Conservation (phyloP, 2,113 vertebrate genomes). For the Hassar affinis region DNA sequence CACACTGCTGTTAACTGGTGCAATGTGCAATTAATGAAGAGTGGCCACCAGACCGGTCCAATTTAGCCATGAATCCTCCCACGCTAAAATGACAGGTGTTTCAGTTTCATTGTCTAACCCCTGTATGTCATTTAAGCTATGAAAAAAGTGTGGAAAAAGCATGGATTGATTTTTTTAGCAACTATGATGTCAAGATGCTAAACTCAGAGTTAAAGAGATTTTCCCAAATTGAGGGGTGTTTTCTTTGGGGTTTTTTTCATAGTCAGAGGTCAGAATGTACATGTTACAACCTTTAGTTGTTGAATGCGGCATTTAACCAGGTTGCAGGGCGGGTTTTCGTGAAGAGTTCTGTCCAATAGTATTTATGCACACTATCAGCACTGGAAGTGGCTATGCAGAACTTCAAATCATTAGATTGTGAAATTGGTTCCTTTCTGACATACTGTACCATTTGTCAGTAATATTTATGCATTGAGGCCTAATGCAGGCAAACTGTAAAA, state of each 20-base stretch:
- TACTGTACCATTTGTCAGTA: neutral
- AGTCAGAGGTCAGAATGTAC: neutral
- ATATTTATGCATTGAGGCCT: neutral
- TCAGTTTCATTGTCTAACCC: no score
- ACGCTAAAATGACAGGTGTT: no score
- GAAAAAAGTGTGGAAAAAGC: neutral
- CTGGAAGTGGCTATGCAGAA: neutral
- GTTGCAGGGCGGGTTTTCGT: neutral
- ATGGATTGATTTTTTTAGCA: neutral
- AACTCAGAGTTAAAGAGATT: neutral
- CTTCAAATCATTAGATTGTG: neutral
- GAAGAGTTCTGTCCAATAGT: neutral
- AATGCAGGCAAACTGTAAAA: neutral
- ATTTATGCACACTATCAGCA: neutral
- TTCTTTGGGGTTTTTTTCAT: no score
- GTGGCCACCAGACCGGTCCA: no score
- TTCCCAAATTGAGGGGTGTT: neutral
- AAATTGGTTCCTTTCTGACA: slow-evolving; percentile 10
- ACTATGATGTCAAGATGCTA: neutral
- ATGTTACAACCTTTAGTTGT: neutral
- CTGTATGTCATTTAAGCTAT: neutral
- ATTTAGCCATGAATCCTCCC: no score
- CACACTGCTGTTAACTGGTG: no score
- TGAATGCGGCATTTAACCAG: neutral
- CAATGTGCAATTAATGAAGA: no score